These are phyloP conservation scores for Temnopleurus reevesii DNA, from an alignment of 53 echinoderm and acorn worm genomes.

Conservation along the genomic window DNA sequence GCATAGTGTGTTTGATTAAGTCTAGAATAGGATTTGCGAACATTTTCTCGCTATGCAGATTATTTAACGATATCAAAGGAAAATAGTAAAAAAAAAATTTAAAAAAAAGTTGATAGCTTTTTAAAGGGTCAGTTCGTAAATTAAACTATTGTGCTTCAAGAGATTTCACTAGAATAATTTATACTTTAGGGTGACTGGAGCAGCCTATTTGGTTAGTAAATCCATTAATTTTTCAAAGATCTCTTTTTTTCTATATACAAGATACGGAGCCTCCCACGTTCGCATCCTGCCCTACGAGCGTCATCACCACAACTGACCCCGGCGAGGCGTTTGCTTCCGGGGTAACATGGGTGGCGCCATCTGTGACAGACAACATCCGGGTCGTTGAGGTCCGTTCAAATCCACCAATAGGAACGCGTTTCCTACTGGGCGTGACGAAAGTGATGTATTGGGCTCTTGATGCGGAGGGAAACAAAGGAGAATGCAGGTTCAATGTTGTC, in stretches of 20 bases:
- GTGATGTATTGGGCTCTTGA: slow-evolving; percentile 82
- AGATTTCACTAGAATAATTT: no score
- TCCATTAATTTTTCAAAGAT: not conserved
- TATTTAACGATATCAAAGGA: no score
- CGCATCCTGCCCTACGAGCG: slow-evolving; percentile 61
- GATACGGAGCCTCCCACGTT: slow-evolving; percentile 70
- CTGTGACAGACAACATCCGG: slow-evolving; percentile 69
- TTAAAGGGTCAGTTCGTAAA: no score
- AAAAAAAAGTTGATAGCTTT: no score
- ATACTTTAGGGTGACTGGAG: no score
- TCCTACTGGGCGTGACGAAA: slow-evolving; percentile 65
- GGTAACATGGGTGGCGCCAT: slow-evolving; percentile 73
- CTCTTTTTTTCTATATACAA: slow-evolving; percentile 51
- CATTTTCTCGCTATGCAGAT: no score
- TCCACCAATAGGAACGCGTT: slow-evolving; percentile 55
- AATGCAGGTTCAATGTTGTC: slow-evolving; percentile 76
- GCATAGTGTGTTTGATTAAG: no score
- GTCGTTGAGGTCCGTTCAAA: slow-evolving; percentile 59
- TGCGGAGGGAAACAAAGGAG: slow-evolving; percentile 61
- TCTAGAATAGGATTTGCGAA: no score
- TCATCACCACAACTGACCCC: slow-evolving; percentile 62
- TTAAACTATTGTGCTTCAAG: no score
- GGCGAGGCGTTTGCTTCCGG: slow-evolving; percentile 64
- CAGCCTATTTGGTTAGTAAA: no score
- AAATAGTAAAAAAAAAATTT: no score